Percentiles rank a stretch among this genome's conserved stretches.
Evolutionary conservation across 2,888 invertebrate genomes (phyloP).

Genomic region (Gonocerus acuteangulatus): DNA sequence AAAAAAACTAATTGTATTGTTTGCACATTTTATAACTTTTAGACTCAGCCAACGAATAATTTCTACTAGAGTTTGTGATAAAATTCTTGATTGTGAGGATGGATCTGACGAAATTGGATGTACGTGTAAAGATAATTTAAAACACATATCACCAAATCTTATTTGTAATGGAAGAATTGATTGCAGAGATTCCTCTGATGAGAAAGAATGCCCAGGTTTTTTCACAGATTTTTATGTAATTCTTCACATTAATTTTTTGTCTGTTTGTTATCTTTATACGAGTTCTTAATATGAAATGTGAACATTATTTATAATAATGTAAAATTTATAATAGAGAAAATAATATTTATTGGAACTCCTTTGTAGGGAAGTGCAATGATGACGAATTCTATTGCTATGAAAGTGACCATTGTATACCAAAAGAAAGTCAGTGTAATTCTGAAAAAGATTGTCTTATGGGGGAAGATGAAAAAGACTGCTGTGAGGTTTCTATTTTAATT

Average conservation of each 20-base stretch:
- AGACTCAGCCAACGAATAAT: constrained; percentile 62
- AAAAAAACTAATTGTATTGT: too few relatives aligned
- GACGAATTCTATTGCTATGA: constrained; percentile 10
- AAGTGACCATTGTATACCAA: background rate
- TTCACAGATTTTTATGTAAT: background rate
- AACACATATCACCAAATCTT: constrained; percentile 47
- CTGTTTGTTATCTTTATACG: too few relatives aligned
- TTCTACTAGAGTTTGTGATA: constrained; percentile 56
- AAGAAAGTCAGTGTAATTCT: background rate
- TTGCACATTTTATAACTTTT: constrained; percentile 25
- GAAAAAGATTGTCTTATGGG: constrained; percentile 9
- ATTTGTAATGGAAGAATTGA: constrained; percentile 70
- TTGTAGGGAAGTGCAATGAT: background rate
- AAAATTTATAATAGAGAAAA: too few relatives aligned
- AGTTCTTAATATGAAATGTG: too few relatives aligned
- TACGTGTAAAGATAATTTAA: constrained; percentile 61
- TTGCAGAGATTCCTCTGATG: constrained; percentile 68
- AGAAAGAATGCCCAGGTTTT: constrained; percentile 52
- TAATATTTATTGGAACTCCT: background rate
- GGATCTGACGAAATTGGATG: constrained; percentile 70
- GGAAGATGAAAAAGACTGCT: constrained; percentile 20
- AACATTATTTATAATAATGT: too few relatives aligned
- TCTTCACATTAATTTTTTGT: background rate
- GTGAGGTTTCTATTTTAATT: constrained; percentile 1
- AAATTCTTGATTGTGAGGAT: constrained; percentile 68